Evolutionary conservation across 2,113 vertebrate species (phyloP).

Genomic region (Hypocryptadius cinnamomeus): DNA sequence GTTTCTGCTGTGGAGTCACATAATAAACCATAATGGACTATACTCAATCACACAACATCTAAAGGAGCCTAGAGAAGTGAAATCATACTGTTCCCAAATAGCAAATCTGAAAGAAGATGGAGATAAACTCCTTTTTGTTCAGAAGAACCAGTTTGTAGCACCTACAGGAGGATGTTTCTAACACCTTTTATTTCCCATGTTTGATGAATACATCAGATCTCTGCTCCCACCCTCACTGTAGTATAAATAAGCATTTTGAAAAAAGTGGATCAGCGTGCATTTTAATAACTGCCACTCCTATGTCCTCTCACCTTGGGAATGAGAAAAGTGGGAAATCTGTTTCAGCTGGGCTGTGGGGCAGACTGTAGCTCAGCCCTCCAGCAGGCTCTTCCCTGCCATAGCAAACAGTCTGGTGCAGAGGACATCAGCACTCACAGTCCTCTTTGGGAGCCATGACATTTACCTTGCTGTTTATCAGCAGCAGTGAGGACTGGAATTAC

Average conservation of each 20-base stretch:
- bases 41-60: background rate
- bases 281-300: background rate
- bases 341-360: background rate
- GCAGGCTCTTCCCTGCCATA: background rate
- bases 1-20: background rate
- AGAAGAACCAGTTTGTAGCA: background rate
- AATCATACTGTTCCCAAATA: background rate
- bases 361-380: background rate
- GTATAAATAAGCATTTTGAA: background rate
- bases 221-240: background rate
- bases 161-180: background rate
- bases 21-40: background rate
- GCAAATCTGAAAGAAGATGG: background rate
- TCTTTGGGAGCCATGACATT: rapidly evolving
- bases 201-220: background rate
- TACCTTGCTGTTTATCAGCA: background rate
- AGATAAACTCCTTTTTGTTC: background rate
- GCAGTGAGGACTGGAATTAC: background rate
- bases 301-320: background rate
- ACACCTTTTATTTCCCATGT: background rate
- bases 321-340: background rate
- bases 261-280: background rate
- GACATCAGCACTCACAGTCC: background rate
- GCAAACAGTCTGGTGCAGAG: background rate
- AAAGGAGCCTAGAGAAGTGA: background rate